Conservation (phyloP, 2,888 invertebrate genomes). For the Allacma fusca region DNA sequence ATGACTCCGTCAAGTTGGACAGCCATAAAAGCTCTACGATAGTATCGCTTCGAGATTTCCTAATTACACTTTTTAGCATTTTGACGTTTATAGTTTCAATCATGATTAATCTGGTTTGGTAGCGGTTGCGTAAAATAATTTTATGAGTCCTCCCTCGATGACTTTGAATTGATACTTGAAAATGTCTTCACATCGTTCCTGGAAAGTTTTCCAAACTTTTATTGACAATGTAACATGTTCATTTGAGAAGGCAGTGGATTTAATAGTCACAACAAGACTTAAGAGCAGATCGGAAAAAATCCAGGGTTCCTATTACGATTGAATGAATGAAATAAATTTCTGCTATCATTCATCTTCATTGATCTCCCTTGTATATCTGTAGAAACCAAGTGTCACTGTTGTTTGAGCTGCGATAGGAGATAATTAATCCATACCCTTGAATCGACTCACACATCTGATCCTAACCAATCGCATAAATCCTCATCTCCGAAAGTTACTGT, state of each 20-base stretch:
- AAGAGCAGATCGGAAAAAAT: not conserved
- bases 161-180: not conserved
- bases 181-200: not conserved
- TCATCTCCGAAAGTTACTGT: not conserved
- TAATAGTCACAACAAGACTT: not conserved
- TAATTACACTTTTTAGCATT: not conserved
- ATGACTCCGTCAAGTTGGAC: too few species aligned
- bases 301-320: not conserved
- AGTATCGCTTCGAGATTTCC: not conserved
- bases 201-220: not conserved
- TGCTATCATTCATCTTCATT: conserved; percentile 19
- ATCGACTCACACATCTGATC: not conserved
- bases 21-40: not conserved
- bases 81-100: not conserved
- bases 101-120: too few species aligned
- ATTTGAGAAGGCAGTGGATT: not conserved
- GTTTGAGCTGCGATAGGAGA: not conserved
- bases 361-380: not conserved
- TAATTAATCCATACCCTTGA: not conserved
- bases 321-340: not conserved
- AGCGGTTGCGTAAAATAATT: too few species aligned
- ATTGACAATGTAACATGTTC: not conserved
- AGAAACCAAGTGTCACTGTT: not conserved
- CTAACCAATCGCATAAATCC: not conserved
- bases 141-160: too few species aligned